A percentile compares a stretch with the other conserved stretches of the same genome.
phyloP scores from a whole-genome alignment of 2,888 invertebrate species.

The Phania funesta region DNA sequence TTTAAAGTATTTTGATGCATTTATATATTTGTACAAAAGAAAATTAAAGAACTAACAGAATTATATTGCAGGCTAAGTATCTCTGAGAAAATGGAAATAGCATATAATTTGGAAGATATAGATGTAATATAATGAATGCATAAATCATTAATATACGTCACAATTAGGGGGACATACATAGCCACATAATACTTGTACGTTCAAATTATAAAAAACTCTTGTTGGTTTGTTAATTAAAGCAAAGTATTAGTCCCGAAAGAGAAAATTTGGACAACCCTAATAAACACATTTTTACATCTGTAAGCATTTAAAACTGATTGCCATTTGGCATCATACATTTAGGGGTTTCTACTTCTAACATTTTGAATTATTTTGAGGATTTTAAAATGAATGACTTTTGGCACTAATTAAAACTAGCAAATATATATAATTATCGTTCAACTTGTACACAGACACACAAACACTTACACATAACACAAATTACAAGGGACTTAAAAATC shows the following conservation, averaged over 20 bases:
- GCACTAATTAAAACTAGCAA: conserved; percentile 77
- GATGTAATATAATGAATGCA: too few relatives aligned
- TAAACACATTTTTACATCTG: neutral
- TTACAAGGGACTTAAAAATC: conserved; percentile 6
- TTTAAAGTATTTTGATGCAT: conserved; percentile 52
- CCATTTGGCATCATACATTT: conserved; percentile 61
- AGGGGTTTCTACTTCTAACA: conserved; percentile 44
- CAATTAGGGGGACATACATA: too few relatives aligned
- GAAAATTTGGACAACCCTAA: neutral
- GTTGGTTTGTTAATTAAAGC: too few relatives aligned
- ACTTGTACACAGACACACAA: conserved; percentile 7
- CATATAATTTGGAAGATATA: too few relatives aligned
- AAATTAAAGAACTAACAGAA: too few relatives aligned
- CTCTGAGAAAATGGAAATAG: conserved; percentile 24
- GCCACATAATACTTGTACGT: too few relatives aligned
- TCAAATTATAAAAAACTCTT: too few relatives aligned
- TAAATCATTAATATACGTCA: too few relatives aligned
- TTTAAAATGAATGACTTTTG: conserved; percentile 73
- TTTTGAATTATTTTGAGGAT: conserved; percentile 60
- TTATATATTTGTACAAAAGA: conserved; percentile 29
- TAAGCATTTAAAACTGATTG: conserved; percentile 43
- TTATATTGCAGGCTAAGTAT: neutral
- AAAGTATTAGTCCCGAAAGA: too few relatives aligned
- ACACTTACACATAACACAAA: neutral
- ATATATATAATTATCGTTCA: conserved; percentile 71